Conservation (phyloP, 37 sponge, comb jelly and placozoan genomes). For the Ephydatia muelleri region DNA sequence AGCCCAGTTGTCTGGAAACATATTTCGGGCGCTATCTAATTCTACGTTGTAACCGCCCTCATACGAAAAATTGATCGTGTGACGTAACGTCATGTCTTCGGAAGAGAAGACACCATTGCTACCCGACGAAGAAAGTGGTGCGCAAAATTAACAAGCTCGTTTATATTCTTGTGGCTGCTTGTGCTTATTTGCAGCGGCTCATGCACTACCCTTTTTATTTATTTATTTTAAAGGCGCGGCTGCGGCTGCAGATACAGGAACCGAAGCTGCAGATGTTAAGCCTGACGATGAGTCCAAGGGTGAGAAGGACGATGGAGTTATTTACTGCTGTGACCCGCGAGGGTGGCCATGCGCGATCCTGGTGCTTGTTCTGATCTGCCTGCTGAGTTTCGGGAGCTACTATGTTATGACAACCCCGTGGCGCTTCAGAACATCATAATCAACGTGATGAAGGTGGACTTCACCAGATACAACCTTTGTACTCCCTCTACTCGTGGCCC, state of each 20-base stretch:
- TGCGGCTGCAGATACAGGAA: slow-evolving; percentile 11
- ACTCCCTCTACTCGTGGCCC: slow-evolving; percentile 99
- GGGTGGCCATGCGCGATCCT: slow-evolving; percentile 50
- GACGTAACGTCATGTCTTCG: not conserved
- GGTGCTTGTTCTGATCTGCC: slow-evolving; percentile 80
- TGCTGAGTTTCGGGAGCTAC: slow-evolving; percentile 92
- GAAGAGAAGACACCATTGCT: slow-evolving; percentile 2
- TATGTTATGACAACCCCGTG: slow-evolving; percentile 97
- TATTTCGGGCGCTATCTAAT: not conserved
- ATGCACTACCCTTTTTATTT: not conserved
- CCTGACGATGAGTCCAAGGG: not conserved
- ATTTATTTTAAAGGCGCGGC: not conserved
- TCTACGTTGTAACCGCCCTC: not conserved
- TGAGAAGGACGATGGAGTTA: not conserved
- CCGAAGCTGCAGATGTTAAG: not conserved
- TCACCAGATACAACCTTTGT: slow-evolving; percentile 76
- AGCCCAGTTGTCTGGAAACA: not conserved
- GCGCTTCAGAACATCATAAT: slow-evolving; percentile 72
- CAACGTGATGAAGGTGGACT: slow-evolving; percentile 62
- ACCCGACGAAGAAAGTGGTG: not conserved
- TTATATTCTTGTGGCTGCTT: not conserved
- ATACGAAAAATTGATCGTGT: not conserved
- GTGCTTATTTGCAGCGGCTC: not conserved
- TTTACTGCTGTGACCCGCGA: slow-evolving; percentile 50
- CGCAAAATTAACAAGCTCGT: not conserved